These are phyloP conservation scores for Lerema accius DNA, from an alignment of 1,140 invertebrate species.

Conservation along the genomic window DNA sequence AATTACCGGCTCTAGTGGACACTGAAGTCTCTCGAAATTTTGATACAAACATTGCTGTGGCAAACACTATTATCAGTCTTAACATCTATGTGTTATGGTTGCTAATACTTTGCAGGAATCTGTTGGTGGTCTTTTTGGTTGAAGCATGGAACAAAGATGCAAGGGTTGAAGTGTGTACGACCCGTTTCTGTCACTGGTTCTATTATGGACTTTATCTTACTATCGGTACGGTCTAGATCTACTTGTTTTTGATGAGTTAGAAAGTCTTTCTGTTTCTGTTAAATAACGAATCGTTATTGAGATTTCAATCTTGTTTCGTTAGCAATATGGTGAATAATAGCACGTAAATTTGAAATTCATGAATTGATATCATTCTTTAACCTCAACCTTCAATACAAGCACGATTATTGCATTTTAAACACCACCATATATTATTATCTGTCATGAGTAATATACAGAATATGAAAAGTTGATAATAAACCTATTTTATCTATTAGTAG, in stretches of 20 bases:
- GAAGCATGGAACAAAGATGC: background rate
- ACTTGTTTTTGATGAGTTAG: background rate
- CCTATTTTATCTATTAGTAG: too few species aligned
- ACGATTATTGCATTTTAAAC: too few species aligned
- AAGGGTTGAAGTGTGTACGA: background rate
- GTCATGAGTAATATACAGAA: too few species aligned
- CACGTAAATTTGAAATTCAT: too few species aligned
- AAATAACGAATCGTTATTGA: background rate
- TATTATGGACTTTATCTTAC: background rate
- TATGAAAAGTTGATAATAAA: too few species aligned
- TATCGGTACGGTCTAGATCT: background rate
- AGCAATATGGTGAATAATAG: background rate
- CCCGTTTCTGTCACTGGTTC: background rate
- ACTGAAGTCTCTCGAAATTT: conserved; percentile 6
- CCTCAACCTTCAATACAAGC: too few species aligned
- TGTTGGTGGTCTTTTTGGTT: background rate
- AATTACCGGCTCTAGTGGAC: conserved; percentile 40
- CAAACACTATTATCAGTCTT: background rate
- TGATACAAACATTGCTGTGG: background rate
- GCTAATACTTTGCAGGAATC: background rate
- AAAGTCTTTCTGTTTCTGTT: background rate
- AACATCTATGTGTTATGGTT: background rate
- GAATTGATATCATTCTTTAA: too few species aligned
- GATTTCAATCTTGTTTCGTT: background rate
- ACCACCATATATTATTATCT: too few species aligned